Evolutionary conservation across 2,797 vertebrate genomes (phyloP).

Genomic region (Sebastes diaconus): DNA sequence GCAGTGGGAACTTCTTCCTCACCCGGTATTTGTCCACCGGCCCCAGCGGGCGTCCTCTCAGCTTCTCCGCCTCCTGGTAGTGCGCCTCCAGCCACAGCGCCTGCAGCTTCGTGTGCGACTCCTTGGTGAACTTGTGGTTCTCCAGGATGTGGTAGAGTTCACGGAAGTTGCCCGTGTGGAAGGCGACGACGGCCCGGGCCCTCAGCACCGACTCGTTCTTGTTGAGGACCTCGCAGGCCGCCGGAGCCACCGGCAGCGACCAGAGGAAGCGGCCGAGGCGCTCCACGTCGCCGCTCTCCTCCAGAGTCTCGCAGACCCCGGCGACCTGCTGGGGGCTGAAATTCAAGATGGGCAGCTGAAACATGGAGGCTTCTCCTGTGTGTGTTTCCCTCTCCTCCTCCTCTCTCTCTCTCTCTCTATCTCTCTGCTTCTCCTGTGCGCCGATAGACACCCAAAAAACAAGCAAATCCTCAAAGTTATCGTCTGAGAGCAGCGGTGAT

Average conservation of each 20-base stretch:
- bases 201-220: conserved; percentile 97
- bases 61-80: conserved; percentile 98
- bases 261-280: conserved; percentile 98
- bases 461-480: conserved; percentile 77
- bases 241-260: conserved; percentile 97
- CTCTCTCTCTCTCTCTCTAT: conserved; percentile 53
- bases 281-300: conserved; percentile 98
- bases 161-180: conserved; percentile 96
- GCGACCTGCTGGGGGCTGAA: conserved; percentile 99
- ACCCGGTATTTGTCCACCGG: conserved; percentile 99
- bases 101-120: conserved; percentile 97
- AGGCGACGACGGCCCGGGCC: conserved; percentile 96
- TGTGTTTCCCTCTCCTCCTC: conserved; percentile 71
- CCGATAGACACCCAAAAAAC: conserved; percentile 61
- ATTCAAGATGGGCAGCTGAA: conserved; percentile 98
- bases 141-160: conserved; percentile 99
- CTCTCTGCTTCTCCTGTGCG: conserved; percentile 48
- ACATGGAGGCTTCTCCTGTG: conserved; percentile 90
- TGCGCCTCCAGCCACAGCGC: conserved; percentile 98
- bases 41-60: conserved; percentile 94
- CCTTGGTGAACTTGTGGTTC: conserved; percentile 99
- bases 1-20: conserved; percentile 99
- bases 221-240: conserved; percentile 98
- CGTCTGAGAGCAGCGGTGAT: conserved; percentile 60
- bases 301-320: conserved; percentile 99